Percentiles rank a stretch among this genome's conserved stretches.
phyloP scores from a whole-genome alignment of 2,113 vertebrate genomes.

The Catharus fuscescens region DNA sequence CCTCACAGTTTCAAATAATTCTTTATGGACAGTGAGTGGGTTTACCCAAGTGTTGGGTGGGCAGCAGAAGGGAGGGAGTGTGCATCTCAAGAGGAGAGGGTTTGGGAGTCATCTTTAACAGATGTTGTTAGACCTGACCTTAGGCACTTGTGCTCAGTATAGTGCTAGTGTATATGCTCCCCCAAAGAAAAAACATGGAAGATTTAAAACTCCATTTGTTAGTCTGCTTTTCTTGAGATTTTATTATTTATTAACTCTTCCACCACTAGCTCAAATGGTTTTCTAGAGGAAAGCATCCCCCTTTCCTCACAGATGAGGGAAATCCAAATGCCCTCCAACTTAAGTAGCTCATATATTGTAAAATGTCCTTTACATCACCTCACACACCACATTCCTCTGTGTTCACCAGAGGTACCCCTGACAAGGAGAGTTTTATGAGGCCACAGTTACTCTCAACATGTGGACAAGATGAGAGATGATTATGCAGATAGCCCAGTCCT shows the following conservation, averaged over 20 bases:
- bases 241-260: not conserved
- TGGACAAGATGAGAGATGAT: not conserved
- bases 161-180: not conserved
- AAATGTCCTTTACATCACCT: not conserved
- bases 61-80: not conserved
- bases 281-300: not conserved
- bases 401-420: not conserved
- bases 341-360: not conserved
- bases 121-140: not conserved
- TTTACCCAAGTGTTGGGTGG: not conserved
- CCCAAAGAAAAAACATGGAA: not conserved
- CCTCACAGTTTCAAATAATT: not conserved
- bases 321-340: not conserved
- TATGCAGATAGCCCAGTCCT: rapidly evolving
- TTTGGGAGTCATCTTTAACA: not conserved
- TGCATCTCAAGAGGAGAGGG: not conserved
- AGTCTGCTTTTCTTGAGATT: not conserved
- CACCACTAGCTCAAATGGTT: not conserved
- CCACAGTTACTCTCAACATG: not conserved
- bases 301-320: not conserved
- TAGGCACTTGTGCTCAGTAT: not conserved
- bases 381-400: not conserved
- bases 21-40: not conserved
- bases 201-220: not conserved
- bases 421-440: not conserved